Evolutionary conservation across 2,113 vertebrate genomes (phyloP), one percentile per base, ranked within the genome.

Genomic region (Burhinus bistriatus): DNA sequence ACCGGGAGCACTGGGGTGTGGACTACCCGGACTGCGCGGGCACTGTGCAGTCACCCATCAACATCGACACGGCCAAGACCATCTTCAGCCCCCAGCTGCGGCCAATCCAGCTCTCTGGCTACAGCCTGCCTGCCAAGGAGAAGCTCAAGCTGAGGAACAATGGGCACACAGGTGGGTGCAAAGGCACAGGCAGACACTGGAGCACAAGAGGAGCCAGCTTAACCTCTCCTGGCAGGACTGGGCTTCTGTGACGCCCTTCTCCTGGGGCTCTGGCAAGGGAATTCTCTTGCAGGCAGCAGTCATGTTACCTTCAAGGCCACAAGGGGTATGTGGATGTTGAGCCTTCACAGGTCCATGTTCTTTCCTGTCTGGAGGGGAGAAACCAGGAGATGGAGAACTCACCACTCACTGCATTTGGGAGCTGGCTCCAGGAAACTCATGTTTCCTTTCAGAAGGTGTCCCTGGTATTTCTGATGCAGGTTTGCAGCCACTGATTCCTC

Each of bases 11-110:
- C 32, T 98, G 98, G 98, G 72, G 29, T 22, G 22, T 12, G 7
- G 64, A 79, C 81, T 97, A 96, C 72, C 54, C 8, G 0, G 25
- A 89, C 30, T 98, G 98, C 0, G 89, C 71, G 0, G 96, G 96
- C 51, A 92, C 47, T 27, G 36, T 80, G 80, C 98, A 98, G 38
- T 98, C 98, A 1, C 98, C 98, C 5, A 97, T 98, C 61, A 97
- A 98, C 40, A 97, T 98, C 6, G 87, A 97, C 9, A 96, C 66
- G 0, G 20, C 78, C 57, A 81, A 52, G 40, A 61, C 97, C 34
- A 36, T 32, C 5, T 97, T 97, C 49, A 92, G 97, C 49, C 89
- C 90, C 1, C 77, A 96, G 15, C 96, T 98, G 77, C 55, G 36
- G 17, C 90, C 97, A 0, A 92, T 97, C 47, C 79, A 96, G 54